A percentile compares a stretch with the other conserved stretches of the same genome.
These are phyloP conservation scores for Sciaenops ocellatus DNA, from an alignment of 2,797 vertebrate species.

Conservation along the genomic window DNA sequence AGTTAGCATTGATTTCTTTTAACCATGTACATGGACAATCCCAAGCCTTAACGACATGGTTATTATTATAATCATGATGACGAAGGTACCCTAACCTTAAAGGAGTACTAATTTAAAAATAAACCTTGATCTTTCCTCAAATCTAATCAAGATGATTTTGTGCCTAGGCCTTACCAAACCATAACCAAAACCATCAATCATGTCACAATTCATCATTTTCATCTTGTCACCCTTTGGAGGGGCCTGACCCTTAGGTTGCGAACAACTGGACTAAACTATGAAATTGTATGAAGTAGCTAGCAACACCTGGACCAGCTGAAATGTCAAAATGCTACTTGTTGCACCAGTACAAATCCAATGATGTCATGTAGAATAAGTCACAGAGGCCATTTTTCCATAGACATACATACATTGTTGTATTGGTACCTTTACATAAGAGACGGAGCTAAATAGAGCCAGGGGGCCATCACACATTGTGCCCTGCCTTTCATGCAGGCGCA, in stretches of 20 bases:
- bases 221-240: not conserved
- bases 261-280: not conserved
- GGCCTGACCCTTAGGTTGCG: not conserved
- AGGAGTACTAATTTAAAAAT: not conserved
- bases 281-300: conserved; percentile 1
- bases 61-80: not conserved
- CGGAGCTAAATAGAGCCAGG: not conserved
- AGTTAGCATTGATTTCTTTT: not conserved
- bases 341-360: not conserved
- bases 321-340: not conserved
- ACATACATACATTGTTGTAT: not conserved
- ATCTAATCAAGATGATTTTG: not conserved
- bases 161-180: not conserved
- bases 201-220: no score
- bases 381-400: no score
- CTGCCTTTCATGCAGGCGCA: conserved; percentile 22
- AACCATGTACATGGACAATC: no score
- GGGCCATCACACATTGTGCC: conserved; percentile 13
- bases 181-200: no score
- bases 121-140: conserved; percentile 3
- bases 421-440: not conserved
- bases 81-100: not conserved
- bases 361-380: not conserved
- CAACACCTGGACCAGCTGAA: not conserved
- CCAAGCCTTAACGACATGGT: not conserved